A percentile compares a stretch with the other conserved stretches of the same genome.
These are phyloP conservation scores for Montifringilla adamsi DNA, from an alignment of 2,113 vertebrate genomes.

Conservation along the genomic window DNA sequence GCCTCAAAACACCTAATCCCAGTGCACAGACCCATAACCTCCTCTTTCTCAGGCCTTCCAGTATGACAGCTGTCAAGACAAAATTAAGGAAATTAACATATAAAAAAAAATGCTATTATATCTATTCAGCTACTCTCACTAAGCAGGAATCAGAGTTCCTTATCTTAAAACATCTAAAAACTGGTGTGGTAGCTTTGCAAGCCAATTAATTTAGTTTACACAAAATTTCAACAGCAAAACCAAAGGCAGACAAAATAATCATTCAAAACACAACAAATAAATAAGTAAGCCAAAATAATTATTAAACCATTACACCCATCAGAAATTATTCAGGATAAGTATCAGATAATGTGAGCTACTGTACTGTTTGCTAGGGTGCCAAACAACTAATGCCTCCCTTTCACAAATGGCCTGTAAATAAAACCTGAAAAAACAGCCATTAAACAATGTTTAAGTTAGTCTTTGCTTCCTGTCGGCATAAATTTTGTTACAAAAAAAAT, in stretches of 20 bases:
- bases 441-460: neutral
- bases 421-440: neutral
- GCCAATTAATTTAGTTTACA: neutral
- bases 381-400: neutral
- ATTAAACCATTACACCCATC: neutral
- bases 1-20: neutral
- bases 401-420: neutral
- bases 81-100: neutral
- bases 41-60: neutral
- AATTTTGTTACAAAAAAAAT: neutral
- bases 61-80: neutral
- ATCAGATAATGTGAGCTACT: accelerated
- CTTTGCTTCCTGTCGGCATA: neutral
- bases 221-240: neutral
- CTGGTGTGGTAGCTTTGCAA: neutral
- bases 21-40: neutral
- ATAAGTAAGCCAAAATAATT: neutral
- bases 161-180: neutral
- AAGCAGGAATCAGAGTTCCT: neutral
- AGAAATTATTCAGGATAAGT: neutral
- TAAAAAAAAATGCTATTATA: neutral
- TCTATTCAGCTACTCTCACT: neutral
- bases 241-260: neutral
- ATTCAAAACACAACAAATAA: neutral
- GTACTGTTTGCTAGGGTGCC: neutral